Conservation (phyloP, 2,888 invertebrate genomes). For the Malacosoma neustria region DNA sequence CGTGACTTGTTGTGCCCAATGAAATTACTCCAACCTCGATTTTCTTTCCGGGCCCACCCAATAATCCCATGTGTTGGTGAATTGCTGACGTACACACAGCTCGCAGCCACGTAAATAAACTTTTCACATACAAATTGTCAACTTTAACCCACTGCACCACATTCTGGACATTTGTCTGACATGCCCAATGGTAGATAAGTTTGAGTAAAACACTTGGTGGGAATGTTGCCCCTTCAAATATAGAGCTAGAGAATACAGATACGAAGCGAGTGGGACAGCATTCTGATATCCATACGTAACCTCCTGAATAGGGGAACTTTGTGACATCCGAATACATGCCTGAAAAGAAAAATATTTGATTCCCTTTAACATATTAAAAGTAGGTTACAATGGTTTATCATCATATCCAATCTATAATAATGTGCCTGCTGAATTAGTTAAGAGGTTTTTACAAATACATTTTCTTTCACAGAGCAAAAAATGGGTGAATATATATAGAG, state of each 20-base stretch:
- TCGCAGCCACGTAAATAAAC: constrained; percentile 77
- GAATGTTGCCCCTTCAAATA: constrained; percentile 90
- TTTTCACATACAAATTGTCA: constrained; percentile 70
- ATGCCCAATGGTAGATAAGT: constrained; percentile 92
- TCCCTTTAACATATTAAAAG: neutral
- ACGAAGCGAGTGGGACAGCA: constrained; percentile 90
- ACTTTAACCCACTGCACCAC: constrained; percentile 91
- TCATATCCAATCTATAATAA: too few species aligned
- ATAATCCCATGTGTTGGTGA: constrained; percentile 82
- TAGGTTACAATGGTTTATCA: neutral
- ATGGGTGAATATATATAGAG: too few species aligned
- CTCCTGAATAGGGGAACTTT: constrained; percentile 90
- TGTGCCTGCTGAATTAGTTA: too few species aligned
- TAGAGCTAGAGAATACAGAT: constrained; percentile 89
- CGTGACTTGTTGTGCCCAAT: constrained; percentile 88
- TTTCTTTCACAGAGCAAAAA: too few species aligned
- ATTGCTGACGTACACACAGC: constrained; percentile 87
- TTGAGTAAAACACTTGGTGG: constrained; percentile 88
- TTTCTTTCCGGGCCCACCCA: constrained; percentile 82
- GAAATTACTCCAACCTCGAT: constrained; percentile 92
- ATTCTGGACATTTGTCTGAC: constrained; percentile 91
- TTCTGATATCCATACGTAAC: constrained; percentile 93
- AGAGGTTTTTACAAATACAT: too few species aligned
- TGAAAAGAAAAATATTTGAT: constrained; percentile 24
- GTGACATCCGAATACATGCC: constrained; percentile 90